Percentiles rank a stretch among this genome's conserved stretches.
Conservation (phyloP, 2,113 vertebrate genomes). For the Nycticryphes semicollaris region DNA sequence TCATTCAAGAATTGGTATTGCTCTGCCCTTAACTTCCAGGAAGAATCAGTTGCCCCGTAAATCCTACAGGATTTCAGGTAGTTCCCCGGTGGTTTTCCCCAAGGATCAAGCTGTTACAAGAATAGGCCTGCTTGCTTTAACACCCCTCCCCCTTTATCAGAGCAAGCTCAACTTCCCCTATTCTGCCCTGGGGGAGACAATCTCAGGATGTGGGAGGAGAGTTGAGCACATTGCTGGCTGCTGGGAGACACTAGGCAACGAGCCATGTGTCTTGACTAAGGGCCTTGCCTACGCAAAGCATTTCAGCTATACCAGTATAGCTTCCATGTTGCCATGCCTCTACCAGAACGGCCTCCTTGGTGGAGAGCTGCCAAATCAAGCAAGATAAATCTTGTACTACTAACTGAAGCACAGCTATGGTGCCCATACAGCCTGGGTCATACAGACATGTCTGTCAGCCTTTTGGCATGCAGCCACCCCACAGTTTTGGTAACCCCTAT, state of each 20-base stretch:
- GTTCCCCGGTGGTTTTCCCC: background rate
- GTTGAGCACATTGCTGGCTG: conserved; percentile 53
- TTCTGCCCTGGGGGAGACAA: conserved; percentile 67
- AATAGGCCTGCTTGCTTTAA: conserved; percentile 44
- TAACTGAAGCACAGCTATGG: background rate
- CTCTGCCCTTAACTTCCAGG: background rate
- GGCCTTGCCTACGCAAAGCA: conserved; percentile 45
- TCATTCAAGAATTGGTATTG: background rate
- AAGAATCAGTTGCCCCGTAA: background rate
- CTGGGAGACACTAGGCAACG: conserved; percentile 58
- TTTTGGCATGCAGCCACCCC: background rate
- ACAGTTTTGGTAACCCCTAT: background rate
- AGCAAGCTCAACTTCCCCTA: conserved; percentile 60
- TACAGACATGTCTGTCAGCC: rapidly evolving
- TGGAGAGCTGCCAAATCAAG: background rate
- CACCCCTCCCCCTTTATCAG: conserved; percentile 60
- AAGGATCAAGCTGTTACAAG: background rate
- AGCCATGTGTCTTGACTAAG: conserved; percentile 51
- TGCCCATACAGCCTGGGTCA: background rate
- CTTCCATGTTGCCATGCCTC: conserved; percentile 24
- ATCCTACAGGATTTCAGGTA: background rate
- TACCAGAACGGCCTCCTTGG: background rate
- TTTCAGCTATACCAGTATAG: background rate
- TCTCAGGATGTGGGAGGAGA: conserved; percentile 71
- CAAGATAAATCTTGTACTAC: background rate